Evolutionary conservation across 1,140 invertebrate species (phyloP).

Genomic region (Calycopis cecrops): DNA sequence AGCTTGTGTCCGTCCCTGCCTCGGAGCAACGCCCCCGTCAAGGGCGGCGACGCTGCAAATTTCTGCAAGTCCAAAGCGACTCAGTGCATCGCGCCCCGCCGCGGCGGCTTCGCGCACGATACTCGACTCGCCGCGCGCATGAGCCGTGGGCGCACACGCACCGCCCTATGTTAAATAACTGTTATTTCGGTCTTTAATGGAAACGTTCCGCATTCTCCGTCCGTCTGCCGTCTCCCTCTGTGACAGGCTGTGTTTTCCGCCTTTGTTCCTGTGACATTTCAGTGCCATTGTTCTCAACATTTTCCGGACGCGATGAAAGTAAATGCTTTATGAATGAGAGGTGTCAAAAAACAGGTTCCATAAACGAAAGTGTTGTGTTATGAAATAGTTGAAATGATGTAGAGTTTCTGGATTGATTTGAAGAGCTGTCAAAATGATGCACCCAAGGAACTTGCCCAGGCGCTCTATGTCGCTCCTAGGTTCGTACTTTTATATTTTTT

Average conservation of each 20-base stretch:
- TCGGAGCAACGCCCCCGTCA: slow-evolving; percentile 72
- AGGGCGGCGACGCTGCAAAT: slow-evolving; percentile 74
- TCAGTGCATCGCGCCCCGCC: slow-evolving; percentile 72
- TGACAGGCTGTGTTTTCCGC: slow-evolving; percentile 26
- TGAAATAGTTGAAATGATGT: slow-evolving; percentile 52
- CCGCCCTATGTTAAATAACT: slow-evolving; percentile 66
- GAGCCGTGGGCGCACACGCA: slow-evolving; percentile 48
- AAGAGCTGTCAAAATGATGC: slow-evolving; percentile 56
- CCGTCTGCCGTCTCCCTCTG: slow-evolving; percentile 39
- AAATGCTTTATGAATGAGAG: slow-evolving; percentile 56
- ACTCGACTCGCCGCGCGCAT: slow-evolving; percentile 36
- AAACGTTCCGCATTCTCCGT: slow-evolving; percentile 65
- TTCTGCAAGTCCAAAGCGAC: slow-evolving; percentile 68
- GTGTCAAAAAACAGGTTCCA: slow-evolving; percentile 50
- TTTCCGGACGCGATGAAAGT: slow-evolving; percentile 52
- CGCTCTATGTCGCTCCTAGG: slow-evolving; percentile 61
- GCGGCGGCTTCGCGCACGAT: slow-evolving; percentile 64
- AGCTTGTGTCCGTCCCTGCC: slow-evolving; percentile 64
- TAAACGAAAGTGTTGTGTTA: slow-evolving; percentile 61
- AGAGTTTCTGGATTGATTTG: slow-evolving; percentile 37
- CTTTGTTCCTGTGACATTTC: slow-evolving; percentile 39
- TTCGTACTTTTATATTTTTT: slow-evolving; percentile 23
- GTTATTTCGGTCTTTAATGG: slow-evolving; percentile 69
- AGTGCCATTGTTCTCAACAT: slow-evolving; percentile 38
- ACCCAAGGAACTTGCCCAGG: slow-evolving; percentile 55